Evolutionary conservation across 2,113 vertebrate species (phyloP), one percentile per base, ranked within the genome.

Genomic region (Sisor rabdophorus): DNA sequence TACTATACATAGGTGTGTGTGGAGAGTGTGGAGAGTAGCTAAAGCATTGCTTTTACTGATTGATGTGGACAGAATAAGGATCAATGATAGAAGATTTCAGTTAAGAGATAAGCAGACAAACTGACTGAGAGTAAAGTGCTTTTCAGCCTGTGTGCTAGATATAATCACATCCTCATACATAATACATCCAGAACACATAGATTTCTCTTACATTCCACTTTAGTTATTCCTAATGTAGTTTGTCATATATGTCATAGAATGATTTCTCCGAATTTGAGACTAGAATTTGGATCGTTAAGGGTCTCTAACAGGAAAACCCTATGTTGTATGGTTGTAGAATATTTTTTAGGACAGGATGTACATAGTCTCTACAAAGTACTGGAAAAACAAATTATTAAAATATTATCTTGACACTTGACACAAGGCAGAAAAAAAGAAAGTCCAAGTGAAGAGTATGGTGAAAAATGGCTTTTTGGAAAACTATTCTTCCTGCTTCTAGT

Each of bases 1-100:
- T 40, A 48, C 17, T 11, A 17, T 59, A 16, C 13, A 63, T 16
- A 65, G 13, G 19, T 53, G 19, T 15, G 17, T 20, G 55, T 54
- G 50, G 56, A 26, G 56, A 20, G 56, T 60, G 58, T 50, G n/a
- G 73, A 75, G 10, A 22, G 13, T 36, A 50, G 36, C 10, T 72
- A 36, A 36, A 63, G 36, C 16, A 59, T 61, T n/a, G 16, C 47
- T 71, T 32, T 72, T 55, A 48, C 56, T 63, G 69, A 65, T 63
- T 65, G 36, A 72, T 72, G 73, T 26, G 26, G 11, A 76, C 28
- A 71, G 48, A 30, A 47, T 8, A n/a, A 73, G 20, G 54, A 67
- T 76, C 73, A 65, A 72, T 80, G 59, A 7, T 19, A 71, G 68
- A 44, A 73, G 70, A 73, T 58, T 63, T 52, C 24, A 48, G 55